Conservation (phyloP, 2,113 vertebrate species). For the Cyprinodon brontotheroides region DNA sequence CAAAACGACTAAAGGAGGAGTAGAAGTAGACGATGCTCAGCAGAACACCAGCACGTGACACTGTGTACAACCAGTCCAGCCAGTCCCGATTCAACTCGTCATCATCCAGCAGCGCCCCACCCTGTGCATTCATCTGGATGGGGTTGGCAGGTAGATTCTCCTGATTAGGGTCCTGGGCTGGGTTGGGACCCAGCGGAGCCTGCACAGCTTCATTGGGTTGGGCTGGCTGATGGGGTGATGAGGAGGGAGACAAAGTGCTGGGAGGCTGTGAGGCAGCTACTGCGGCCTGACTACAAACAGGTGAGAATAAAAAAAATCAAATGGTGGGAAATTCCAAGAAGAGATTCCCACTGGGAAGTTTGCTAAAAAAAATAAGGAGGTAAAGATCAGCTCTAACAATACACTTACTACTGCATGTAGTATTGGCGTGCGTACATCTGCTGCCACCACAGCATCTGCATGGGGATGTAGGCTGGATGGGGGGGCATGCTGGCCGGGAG, state of each 20-base stretch:
- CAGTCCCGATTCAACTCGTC: conserved; percentile 96
- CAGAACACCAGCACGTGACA: conserved; percentile 90
- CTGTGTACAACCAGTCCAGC: conserved; percentile 95
- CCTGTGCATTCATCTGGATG: conserved; percentile 87
- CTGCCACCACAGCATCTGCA: conserved; percentile 96
- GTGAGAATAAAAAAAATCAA: conserved; percentile 10
- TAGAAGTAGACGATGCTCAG: conserved; percentile 98
- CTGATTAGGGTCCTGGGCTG: conserved; percentile 75
- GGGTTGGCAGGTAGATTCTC: conserved; percentile 88
- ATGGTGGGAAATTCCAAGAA: not conserved
- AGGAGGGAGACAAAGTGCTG: conserved; percentile 54
- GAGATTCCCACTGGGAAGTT: not conserved
- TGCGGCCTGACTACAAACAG: conserved; percentile 86
- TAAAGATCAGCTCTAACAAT: not conserved
- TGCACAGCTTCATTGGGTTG: conserved; percentile 78
- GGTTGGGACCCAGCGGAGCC: conserved; percentile 83
- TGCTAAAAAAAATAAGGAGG: not conserved
- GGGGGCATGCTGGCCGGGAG: conserved; percentile 80
- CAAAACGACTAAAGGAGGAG: conserved; percentile 93
- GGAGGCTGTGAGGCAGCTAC: conserved; percentile 87
- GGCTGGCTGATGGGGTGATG: conserved; percentile 58
- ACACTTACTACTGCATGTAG: conserved; percentile 97
- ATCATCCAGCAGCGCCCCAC: conserved; percentile 88
- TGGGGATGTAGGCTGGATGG: conserved; percentile 87
- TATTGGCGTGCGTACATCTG: conserved; percentile 96